Evolutionary conservation across 92 coral and sea anemone genomes (phyloP).

Genomic region (Montipora capitata): DNA sequence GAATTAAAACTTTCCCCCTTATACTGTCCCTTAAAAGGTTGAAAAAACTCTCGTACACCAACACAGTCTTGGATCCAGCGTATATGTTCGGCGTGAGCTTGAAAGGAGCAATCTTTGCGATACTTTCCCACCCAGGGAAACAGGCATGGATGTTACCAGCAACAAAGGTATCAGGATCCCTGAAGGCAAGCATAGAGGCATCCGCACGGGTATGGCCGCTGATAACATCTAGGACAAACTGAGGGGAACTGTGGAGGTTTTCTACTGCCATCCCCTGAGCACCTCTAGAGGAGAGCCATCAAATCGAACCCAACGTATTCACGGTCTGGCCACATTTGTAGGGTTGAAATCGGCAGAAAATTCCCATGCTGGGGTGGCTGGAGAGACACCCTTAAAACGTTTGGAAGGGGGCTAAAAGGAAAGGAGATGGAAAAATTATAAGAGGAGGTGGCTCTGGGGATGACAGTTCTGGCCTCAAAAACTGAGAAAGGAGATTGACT

Average conservation of each 20-base stretch:
- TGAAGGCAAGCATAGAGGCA: constrained; percentile 5
- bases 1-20: constrained; percentile 26
- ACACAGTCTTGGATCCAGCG: constrained; percentile 36
- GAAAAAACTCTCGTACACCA: constrained; percentile 21
- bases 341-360: background rate
- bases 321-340: background rate
- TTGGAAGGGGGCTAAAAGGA: constrained; percentile 4
- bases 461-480: constrained; percentile 4
- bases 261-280: constrained; percentile 16
- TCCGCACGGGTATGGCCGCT: constrained; percentile 1
- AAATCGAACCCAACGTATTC: background rate
- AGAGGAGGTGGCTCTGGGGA: background rate
- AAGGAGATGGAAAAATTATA: background rate
- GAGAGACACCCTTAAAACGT: background rate
- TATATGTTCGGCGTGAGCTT: constrained; percentile 23
- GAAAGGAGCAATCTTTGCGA: constrained; percentile 8
- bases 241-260: background rate
- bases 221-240: background rate
- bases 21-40: constrained; percentile 9
- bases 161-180: constrained; percentile 34
- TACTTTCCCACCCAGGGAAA: constrained; percentile 4
- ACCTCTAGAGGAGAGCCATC: constrained; percentile 12
- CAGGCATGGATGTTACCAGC: constrained; percentile 46
- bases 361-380: background rate
- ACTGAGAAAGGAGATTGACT: constrained; percentile 2